Conservation (phyloP, 2,888 invertebrate genomes). For the Lycophotia porphyrea region DNA sequence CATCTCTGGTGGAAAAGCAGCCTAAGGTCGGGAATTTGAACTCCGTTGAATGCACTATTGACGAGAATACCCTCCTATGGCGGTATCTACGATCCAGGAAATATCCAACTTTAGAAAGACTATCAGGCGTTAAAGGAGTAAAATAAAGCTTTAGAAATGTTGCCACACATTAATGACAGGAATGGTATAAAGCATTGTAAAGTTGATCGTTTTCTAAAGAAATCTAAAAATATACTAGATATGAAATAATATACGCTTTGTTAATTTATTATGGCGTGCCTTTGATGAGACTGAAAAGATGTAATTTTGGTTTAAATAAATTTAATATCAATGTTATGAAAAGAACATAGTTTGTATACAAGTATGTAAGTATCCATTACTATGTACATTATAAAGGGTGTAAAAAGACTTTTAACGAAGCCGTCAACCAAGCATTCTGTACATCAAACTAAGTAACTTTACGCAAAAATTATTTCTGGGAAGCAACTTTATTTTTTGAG, state of each 20-base stretch:
- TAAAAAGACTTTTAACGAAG: too few species aligned
- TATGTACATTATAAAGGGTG: too few species aligned
- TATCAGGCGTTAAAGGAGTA: neutral
- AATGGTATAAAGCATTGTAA: neutral
- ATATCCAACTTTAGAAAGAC: neutral
- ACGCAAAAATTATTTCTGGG: too few species aligned
- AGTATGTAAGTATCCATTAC: too few species aligned
- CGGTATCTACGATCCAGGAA: neutral
- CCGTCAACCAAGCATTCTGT: too few species aligned
- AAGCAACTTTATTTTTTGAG: too few species aligned
- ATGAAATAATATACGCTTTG: too few species aligned
- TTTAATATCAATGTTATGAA: too few species aligned
- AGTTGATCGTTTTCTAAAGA: neutral
- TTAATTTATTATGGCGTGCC: neutral
- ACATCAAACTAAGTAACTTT: too few species aligned
- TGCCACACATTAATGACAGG: neutral
- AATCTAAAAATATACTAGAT: neutral
- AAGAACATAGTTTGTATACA: too few species aligned
- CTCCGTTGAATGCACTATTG: neutral
- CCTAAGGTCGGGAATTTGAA: neutral
- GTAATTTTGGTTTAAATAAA: too few species aligned
- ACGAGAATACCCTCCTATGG: neutral
- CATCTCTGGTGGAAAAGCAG: too few species aligned
- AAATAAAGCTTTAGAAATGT: neutral
- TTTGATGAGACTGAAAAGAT: neutral